Conservation (phyloP, 2,888 invertebrate species). For the Lamellibrachia columna region DNA sequence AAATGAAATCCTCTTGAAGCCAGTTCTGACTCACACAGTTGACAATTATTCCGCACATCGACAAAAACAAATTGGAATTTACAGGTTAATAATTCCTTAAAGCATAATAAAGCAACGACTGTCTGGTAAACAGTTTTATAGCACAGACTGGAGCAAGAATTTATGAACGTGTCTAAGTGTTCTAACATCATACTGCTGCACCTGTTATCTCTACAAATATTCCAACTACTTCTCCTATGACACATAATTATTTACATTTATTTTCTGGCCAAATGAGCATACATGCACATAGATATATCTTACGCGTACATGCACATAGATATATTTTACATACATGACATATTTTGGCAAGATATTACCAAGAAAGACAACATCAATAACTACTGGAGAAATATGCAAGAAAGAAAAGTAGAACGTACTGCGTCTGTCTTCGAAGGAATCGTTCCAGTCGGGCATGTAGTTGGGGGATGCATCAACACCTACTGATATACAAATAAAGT, state of each 20-base stretch:
- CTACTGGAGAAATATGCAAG: not conserved
- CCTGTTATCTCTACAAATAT: no score
- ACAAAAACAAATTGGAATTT: not conserved
- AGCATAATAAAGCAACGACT: not conserved
- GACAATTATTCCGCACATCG: not conserved
- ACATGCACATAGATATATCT: not conserved
- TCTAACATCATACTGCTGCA: no score
- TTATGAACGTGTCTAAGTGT: no score
- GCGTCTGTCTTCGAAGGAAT: not conserved
- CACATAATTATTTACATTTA: not conserved
- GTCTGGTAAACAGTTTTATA: conserved; percentile 9
- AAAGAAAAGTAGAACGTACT: not conserved
- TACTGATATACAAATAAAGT: not conserved
- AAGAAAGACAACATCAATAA: not conserved
- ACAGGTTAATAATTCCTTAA: not conserved
- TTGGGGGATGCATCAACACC: not conserved
- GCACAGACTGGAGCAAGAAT: not conserved
- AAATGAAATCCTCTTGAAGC: not conserved
- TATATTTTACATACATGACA: not conserved
- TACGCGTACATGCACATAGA: not conserved
- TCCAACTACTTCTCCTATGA: no score
- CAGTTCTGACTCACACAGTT: not conserved
- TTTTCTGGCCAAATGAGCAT: not conserved
- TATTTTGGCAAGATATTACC: not conserved
- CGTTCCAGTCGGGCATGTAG: not conserved